These are phyloP conservation scores for Metaphire vulgaris DNA, from an alignment of 1,140 invertebrate species.

Conservation along the genomic window DNA sequence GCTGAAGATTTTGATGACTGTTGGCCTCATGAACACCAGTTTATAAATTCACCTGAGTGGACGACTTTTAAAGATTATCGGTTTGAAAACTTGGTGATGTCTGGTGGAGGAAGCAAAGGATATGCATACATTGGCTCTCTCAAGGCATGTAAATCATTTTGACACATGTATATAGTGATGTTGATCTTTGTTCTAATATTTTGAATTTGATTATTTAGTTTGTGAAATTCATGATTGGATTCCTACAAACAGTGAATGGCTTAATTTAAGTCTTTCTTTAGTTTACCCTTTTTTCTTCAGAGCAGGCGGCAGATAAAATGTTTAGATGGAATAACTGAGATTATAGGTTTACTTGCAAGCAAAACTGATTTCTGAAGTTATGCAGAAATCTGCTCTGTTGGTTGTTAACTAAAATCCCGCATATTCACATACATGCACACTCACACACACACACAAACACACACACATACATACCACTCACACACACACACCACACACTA, in stretches of 20 bases:
- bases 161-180: neutral
- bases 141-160: conserved; percentile 15
- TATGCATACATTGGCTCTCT: conserved; percentile 28
- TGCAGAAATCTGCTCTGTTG: too few relatives aligned
- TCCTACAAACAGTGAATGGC: neutral
- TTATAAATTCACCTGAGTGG: neutral
- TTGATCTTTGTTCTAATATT: too few relatives aligned
- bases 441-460: too few relatives aligned
- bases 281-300: neutral
- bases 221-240: too few relatives aligned
- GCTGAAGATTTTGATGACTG: neutral
- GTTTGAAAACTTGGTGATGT: conserved; percentile 28
- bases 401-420: too few relatives aligned
- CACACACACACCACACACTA: too few relatives aligned
- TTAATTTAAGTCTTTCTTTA: neutral
- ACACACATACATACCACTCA: too few relatives aligned
- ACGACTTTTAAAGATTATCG: conserved; percentile 15
- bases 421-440: too few relatives aligned
- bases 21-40: neutral
- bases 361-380: too few relatives aligned
- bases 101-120: conserved; percentile 28
- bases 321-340: too few relatives aligned
- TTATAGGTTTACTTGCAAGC: too few relatives aligned
- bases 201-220: too few relatives aligned
- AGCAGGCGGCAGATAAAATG: neutral